Conservation (phyloP, 2,888 invertebrate genomes). For the Nineta flava region DNA sequence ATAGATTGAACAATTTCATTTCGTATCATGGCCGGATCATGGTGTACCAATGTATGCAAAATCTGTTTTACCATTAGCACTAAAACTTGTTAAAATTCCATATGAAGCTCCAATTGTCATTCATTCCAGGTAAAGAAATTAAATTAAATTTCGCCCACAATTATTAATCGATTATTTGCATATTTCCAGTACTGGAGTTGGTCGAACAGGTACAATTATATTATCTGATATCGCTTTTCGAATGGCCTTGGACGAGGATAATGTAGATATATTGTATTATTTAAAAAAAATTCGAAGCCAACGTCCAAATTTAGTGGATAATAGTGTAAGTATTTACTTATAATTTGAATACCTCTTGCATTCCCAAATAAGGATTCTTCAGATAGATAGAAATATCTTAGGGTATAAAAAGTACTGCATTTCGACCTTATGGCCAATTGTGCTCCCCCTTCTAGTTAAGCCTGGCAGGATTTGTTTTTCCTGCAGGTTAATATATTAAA, state of each 20-base stretch:
- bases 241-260: conserved; percentile 27
- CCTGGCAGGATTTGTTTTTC: no score
- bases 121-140: conserved; percentile 27
- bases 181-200: conserved; percentile 36
- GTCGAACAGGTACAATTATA: conserved; percentile 42
- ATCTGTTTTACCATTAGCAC: conserved; percentile 24
- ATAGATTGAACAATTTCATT: conserved; percentile 29
- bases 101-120: conserved; percentile 30
- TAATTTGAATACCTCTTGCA: neutral
- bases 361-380: neutral
- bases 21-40: conserved; percentile 35
- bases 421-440: no score
- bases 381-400: no score
- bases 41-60: conserved; percentile 28
- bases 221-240: conserved; percentile 38
- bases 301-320: conserved; percentile 27
- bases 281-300: conserved; percentile 22
- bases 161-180: neutral
- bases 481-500: no score
- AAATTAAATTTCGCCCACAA: neutral
- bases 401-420: no score
- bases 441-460: no score
- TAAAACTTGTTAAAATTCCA: conserved; percentile 24
- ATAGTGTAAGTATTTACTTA: conserved; percentile 12
- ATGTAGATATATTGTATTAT: conserved; percentile 20